phyloP scores from a whole-genome alignment of 2,797 vertebrate genomes.

The Pangasius macronema region DNA sequence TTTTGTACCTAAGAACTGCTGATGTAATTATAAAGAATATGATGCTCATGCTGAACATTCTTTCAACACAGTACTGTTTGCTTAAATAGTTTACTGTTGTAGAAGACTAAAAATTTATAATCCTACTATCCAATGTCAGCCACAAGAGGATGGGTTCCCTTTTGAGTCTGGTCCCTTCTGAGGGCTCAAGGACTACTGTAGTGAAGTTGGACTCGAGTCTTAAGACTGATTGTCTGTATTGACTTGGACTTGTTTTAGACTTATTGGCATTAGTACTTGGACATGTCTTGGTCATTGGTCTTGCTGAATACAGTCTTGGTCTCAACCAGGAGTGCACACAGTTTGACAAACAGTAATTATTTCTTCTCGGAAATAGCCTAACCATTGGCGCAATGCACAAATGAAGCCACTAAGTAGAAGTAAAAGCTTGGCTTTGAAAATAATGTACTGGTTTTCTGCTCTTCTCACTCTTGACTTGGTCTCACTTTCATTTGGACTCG shows the following conservation, averaged over 20 bases:
- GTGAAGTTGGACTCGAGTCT: not conserved
- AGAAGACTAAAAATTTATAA: not conserved
- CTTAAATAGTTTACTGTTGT: not conserved
- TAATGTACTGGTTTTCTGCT: not conserved
- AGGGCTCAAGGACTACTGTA: not conserved
- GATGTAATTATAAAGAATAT: not conserved
- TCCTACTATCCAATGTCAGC: not conserved
- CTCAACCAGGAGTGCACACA: not conserved
- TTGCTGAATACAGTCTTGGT: not conserved
- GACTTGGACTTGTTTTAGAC: not conserved
- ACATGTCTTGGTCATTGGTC: not conserved
- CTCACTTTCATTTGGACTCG: not conserved
- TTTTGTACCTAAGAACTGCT: not conserved
- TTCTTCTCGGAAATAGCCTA: not conserved
- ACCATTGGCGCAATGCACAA: not conserved
- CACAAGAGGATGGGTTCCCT: not conserved
- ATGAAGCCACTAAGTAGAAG: not conserved
- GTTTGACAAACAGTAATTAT: not conserved
- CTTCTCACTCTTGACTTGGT: not conserved
- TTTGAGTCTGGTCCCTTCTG: not conserved
- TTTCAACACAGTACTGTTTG: not conserved
- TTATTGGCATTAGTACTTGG: not conserved
- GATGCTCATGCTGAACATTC: not conserved
- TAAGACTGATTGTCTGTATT: not conserved
- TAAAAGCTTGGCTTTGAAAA: not conserved